Base-by-base conservation (phyloP, 2,888 invertebrate species). In the Amphipyra tragopoginis region DNA sequence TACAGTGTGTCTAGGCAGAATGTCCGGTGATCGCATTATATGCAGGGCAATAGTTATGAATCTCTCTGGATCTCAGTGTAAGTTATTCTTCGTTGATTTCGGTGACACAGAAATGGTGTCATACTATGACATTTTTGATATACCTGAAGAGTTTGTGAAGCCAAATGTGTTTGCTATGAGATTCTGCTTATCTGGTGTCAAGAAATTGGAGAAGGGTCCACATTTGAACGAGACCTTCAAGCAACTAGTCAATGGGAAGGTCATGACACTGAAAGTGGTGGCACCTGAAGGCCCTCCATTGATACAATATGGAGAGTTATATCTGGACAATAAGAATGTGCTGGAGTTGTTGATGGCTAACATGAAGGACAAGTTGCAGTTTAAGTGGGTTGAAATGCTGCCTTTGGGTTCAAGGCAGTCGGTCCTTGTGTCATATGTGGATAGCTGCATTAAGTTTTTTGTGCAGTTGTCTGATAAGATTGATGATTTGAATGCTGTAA, bases 41-140 rank as follows among this genome's bases (percentile, higher is more conserved):
- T 97, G 97, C 80, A 95, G 98, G 73, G 97, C 97, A 36, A 96
- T 98, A 39, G 96, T 98, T 2, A 97, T 97, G 88, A 96, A 96
- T 76, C 95, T 97, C 44, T 96, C 96, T 39, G 96, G 96, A 63
- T 96, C 96, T 15, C 96, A 96, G 52, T 97, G 96, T 84, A 97
- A 97, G 88, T 95, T 98, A 5, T 97, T 96, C 82, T 98, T 97
- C 86, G 97, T 97, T 34, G 98, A 98, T 87, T 97, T 97, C 86
- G 98, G 98, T 33, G 97, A 97, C 82, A 96, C 96, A 6, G 97
- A 97, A 90, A 92, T 96, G 80, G 96, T 97, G 10, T 95, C 96
- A 0, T 96, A 96, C 68, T 95, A 96, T 72, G 96, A 97, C 75
- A 96, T 98, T 50, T 98, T 96, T 87, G 96, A 97, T 85, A 96